These are phyloP conservation scores for Spermophilus dauricus DNA, from an alignment of 2,113 vertebrate species.

Conservation along the genomic window DNA sequence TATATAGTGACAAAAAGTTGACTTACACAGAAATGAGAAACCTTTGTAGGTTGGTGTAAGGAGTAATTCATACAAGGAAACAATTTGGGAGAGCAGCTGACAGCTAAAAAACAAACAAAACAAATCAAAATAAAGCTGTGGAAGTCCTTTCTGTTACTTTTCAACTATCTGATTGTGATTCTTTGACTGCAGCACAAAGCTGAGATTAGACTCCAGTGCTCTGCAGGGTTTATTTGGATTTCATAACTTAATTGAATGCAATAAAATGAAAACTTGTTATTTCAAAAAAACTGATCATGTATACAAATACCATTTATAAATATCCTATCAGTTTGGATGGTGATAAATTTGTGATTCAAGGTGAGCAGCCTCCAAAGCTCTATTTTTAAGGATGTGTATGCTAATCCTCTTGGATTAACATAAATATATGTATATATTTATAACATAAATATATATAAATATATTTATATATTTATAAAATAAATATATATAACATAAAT, in stretches of 20 bases:
- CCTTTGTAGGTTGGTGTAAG: neutral
- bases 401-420: constrained; percentile 3
- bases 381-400: neutral
- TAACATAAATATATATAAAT: neutral
- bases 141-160: neutral
- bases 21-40: neutral
- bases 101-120: neutral
- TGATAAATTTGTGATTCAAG: neutral
- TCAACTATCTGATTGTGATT: neutral
- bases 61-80: neutral
- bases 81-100: neutral
- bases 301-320: neutral
- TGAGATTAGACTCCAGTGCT: neutral
- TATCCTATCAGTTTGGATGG: neutral
- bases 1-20: too few species aligned
- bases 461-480: too few species aligned
- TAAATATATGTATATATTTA: too few species aligned
- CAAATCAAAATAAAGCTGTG: neutral
- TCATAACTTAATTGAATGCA: neutral
- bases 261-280: constrained; percentile 10
- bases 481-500: too few species aligned
- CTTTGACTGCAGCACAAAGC: neutral
- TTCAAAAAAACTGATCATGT: neutral
- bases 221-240: neutral
- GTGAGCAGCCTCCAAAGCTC: neutral